Conservation (phyloP, 2,797 vertebrate genomes). For the Oceanodroma leucorhoa region DNA sequence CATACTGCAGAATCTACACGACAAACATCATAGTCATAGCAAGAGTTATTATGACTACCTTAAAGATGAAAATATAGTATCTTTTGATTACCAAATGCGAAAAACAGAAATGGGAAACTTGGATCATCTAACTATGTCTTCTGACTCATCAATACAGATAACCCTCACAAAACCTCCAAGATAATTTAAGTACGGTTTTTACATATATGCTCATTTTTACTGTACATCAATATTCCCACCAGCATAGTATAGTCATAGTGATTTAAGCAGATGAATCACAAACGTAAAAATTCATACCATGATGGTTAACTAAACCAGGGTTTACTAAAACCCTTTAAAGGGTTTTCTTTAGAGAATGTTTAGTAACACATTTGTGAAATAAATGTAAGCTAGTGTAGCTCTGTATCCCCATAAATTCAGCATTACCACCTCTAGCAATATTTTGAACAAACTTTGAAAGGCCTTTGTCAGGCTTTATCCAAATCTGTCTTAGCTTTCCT, state of each 20-base stretch:
- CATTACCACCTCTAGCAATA: not conserved
- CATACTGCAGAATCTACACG: not conserved
- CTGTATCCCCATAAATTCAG: not conserved
- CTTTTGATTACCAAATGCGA: not conserved
- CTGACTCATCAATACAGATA: not conserved
- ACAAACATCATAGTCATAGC: not conserved
- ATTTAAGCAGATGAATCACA: not conserved
- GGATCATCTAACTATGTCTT: not conserved
- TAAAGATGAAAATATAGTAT: not conserved
- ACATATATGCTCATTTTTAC: not conserved
- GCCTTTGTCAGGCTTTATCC: not conserved
- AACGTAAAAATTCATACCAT: not conserved
- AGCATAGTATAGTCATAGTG: not conserved
- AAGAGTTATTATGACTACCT: not conserved
- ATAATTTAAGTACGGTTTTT: not conserved
- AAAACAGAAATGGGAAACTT: not conserved
- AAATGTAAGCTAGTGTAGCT: not conserved
- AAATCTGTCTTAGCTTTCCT: not conserved
- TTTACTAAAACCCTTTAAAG: not conserved
- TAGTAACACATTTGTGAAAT: not conserved
- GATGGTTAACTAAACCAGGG: not conserved
- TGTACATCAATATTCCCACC: not conserved
- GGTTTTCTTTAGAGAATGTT: not conserved
- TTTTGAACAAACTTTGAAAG: not conserved
- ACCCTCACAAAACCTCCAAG: not conserved